Evolutionary conservation across 1,140 invertebrate genomes (phyloP).

Genomic region (Zaprionus davidi): DNA sequence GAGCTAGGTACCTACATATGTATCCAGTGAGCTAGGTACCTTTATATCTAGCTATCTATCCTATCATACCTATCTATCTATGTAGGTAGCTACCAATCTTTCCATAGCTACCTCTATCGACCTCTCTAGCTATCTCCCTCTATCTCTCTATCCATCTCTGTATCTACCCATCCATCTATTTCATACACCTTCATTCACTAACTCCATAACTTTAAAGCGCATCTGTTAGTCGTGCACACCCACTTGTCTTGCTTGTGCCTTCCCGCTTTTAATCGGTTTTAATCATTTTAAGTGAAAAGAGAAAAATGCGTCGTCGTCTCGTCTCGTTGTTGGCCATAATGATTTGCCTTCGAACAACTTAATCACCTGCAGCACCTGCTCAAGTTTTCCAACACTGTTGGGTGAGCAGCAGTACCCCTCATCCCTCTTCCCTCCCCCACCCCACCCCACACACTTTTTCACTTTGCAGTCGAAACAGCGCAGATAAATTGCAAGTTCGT

Average conservation of each 20-base stretch:
- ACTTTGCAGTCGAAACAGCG: slow-evolving; percentile 15
- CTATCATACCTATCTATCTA: not conserved
- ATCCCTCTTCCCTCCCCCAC: not conserved
- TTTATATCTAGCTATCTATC: too few species aligned
- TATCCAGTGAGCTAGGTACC: too few species aligned
- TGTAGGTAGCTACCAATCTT: too few species aligned
- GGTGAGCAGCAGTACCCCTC: not conserved
- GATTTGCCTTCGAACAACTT: slow-evolving; percentile 51
- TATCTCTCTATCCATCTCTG: not conserved
- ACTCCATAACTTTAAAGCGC: not conserved
- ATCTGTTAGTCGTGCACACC: slow-evolving; percentile 1
- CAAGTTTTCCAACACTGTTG: slow-evolving; percentile 9
- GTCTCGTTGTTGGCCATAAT: slow-evolving; percentile 20
- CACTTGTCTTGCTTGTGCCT: slow-evolving; percentile 2
- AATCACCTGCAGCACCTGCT: slow-evolving; percentile 20
- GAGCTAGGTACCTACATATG: too few species aligned
- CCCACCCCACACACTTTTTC: not conserved
- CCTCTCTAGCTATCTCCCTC: not conserved
- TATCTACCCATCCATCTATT: not conserved
- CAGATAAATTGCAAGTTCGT: not conserved
- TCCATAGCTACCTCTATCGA: too few species aligned
- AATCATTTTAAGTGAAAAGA: slow-evolving; percentile 69
- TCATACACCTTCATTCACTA: not conserved
- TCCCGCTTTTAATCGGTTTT: slow-evolving; percentile 62
- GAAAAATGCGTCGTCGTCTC: slow-evolving; percentile 29